These are phyloP conservation scores for Archips crataeganus DNA, from an alignment of 2,888 invertebrate species.

Conservation along the genomic window DNA sequence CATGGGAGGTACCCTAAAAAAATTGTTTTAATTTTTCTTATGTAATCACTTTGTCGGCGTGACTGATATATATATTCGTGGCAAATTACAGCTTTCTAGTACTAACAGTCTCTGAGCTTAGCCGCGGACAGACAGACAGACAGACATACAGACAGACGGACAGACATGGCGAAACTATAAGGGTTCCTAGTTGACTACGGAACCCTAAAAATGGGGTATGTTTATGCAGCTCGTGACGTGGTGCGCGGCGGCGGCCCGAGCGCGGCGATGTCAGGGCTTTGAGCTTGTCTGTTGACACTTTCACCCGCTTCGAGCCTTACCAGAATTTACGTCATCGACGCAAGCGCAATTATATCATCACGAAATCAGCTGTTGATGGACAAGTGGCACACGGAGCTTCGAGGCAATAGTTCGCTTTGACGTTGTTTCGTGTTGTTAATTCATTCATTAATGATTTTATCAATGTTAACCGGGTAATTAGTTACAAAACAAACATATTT, in stretches of 20 bases:
- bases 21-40: no score
- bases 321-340: slow-evolving; percentile 71
- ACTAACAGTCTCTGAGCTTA: no score
- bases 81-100: no score
- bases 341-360: slow-evolving; percentile 75
- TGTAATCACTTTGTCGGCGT: no score
- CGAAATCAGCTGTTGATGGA: slow-evolving; percentile 71
- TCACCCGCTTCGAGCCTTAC: slow-evolving; percentile 71
- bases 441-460: slow-evolving; percentile 15
- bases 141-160: no score
- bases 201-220: not conserved
- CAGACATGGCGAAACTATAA: no score
- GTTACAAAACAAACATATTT: slow-evolving; percentile 17
- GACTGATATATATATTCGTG: no score
- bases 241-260: slow-evolving; percentile 15
- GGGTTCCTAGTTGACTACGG: no score
- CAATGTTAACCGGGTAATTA: slow-evolving; percentile 37
- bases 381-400: slow-evolving; percentile 66
- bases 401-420: slow-evolving; percentile 44
- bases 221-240: not conserved
- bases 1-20: no score
- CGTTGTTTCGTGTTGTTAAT: slow-evolving; percentile 25
- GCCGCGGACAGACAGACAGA: no score
- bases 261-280: slow-evolving; percentile 59
- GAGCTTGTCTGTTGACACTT: slow-evolving; percentile 71